Base-by-base conservation (phyloP, 2,113 vertebrate genomes). In the Daubentonia madagascariensis region DNA sequence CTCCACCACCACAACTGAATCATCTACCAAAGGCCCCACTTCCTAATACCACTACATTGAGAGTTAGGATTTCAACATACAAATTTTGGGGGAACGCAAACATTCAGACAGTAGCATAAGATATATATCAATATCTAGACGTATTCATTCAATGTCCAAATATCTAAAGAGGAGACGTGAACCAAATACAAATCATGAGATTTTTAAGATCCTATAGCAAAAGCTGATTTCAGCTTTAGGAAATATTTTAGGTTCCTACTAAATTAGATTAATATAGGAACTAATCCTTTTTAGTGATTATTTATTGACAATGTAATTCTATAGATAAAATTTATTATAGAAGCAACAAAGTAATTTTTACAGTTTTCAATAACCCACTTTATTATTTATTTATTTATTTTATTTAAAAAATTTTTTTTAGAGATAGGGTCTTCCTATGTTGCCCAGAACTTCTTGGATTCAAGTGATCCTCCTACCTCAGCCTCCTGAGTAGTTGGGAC, bases 191-290 rank as follows among this genome's bases (percentile, higher is more conserved):
- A 96, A 61, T 20, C 30, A 81, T 68, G 32, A 80, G 22, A 48
- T 81, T 91, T 80, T 83, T 13, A 94, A 96, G 32, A 67, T 67
- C 9, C 1, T 50, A 1, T 81, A 81, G 50, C 45, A 78, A 73
- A 93, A 67, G 61, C 25, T 87, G 57, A 95, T 76, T 73, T 91
- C 37, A 85, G 52, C 70, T 75, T 95, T 84, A 89, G 61, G 30
- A 72, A 86, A 59, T 89, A 89, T 43, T 68, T 94, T 78, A 54
- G 48, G 54, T 73, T 89, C 37, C 16, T 32, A 50, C 20, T 61
- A 59, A 92, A 67, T 81, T 92, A 84, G 48, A 76, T 94, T 76
- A 78, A 54, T 54, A 72, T 25, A 73, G 4, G 79, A 75, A 8
- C 25, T 35, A 92, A 85, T 85, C 54, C 40, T 73, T 67, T 65